phyloP scores from a whole-genome alignment of 2,113 vertebrate species.

The Macrotis lagotis region DNA sequence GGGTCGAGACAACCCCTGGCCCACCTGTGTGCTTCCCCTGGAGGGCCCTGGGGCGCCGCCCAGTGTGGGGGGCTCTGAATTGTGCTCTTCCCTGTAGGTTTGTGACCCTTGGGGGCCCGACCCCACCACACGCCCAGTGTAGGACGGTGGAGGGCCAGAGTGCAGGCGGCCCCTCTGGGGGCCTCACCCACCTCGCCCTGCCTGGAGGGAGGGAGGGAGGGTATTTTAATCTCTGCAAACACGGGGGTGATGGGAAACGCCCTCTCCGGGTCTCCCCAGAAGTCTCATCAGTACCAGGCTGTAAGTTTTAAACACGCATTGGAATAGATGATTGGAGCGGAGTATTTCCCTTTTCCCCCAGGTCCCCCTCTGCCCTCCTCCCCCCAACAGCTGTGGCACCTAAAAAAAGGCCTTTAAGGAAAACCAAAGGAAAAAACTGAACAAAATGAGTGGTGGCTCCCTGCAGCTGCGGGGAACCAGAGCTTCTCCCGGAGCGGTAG shows the following conservation, averaged over 20 bases:
- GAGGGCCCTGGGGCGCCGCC: conserved; percentile 78
- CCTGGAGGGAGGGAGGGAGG: conserved; percentile 27
- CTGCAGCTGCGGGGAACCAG: conserved; percentile 69
- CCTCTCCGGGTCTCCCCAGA: conserved; percentile 77
- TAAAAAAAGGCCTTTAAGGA: conserved; percentile 75
- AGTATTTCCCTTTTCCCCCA: conserved; percentile 55
- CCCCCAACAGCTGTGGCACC: conserved; percentile 68
- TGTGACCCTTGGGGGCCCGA: conserved; percentile 29
- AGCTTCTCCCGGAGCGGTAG: conserved; percentile 5
- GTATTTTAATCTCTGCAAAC: conserved; percentile 78
- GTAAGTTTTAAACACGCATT: conserved; percentile 72
- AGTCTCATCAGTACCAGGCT: conserved; percentile 79
- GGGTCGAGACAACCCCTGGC: background rate
- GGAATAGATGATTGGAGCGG: conserved; percentile 61
- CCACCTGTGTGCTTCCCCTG: conserved; percentile 70
- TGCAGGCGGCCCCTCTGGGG: conserved; percentile 9
- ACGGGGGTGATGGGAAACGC: conserved; percentile 74
- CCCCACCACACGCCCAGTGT: conserved; percentile 34
- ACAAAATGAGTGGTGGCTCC: conserved; percentile 67
- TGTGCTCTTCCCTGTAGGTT: conserved; percentile 67
- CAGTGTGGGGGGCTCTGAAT: conserved; percentile 66
- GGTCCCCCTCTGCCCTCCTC: background rate
- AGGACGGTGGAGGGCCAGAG: too few species aligned
- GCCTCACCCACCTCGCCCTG: background rate
- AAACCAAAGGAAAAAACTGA: conserved; percentile 80